Percentiles rank a stretch among this genome's conserved stretches.
phyloP scores from a whole-genome alignment of 2,797 vertebrate genomes.

The Echeneis naucrates region DNA sequence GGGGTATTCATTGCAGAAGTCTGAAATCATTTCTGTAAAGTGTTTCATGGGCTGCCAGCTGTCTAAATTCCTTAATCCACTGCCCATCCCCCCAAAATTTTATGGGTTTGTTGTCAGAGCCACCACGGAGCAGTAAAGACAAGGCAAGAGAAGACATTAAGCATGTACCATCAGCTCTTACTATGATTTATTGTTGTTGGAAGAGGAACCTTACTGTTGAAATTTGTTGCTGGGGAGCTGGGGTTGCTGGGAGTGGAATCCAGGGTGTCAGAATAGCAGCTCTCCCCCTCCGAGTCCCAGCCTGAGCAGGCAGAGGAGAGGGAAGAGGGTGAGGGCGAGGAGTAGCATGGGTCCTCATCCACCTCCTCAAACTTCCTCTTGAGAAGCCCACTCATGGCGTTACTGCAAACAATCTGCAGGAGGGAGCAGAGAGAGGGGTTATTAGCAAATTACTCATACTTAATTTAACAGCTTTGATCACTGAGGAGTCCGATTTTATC shows the following conservation, averaged over 20 bases:
- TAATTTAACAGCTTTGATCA: constrained; percentile 29
- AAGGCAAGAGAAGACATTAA: constrained; percentile 43
- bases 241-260: constrained; percentile 87
- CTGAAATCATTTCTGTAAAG: constrained; percentile 73
- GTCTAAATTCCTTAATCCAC: constrained; percentile 72
- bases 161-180: constrained; percentile 47
- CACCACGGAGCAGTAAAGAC: constrained; percentile 58
- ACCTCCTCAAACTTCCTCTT: constrained; percentile 98
- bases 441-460: constrained; percentile 48
- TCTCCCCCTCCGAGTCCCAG: constrained; percentile 93
- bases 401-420: constrained; percentile 76
- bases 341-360: constrained; percentile 92
- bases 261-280: constrained; percentile 86
- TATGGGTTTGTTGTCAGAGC: constrained; percentile 63
- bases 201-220: constrained; percentile 88
- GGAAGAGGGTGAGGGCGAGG: constrained; percentile 85
- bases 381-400: constrained; percentile 92
- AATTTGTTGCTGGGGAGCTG: constrained; percentile 81
- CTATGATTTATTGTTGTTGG: constrained; percentile 28
- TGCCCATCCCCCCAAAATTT: constrained; percentile 34
- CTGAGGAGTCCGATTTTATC: background rate
- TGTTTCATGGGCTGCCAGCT: constrained; percentile 73
- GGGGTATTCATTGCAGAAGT: constrained; percentile 72
- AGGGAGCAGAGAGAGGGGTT: constrained; percentile 33
- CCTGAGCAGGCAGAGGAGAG: constrained; percentile 90